Conservation (phyloP, 2,113 vertebrate species). For the Saiga tatarica region DNA sequence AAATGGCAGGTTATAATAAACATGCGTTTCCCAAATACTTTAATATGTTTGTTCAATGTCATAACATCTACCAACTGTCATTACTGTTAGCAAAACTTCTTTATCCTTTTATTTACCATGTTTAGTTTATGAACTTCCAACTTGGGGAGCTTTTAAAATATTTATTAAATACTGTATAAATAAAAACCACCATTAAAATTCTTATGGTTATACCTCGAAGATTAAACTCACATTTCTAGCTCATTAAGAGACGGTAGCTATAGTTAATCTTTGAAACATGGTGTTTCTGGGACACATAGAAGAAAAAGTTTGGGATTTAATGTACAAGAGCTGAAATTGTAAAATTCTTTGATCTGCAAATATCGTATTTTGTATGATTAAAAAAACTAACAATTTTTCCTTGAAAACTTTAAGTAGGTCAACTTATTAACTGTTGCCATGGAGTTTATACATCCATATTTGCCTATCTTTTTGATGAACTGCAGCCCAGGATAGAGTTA, state of each 20-base stretch:
- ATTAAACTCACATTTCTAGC: conserved; percentile 39
- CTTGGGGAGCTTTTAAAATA: background rate
- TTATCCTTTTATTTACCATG: conserved; percentile 13
- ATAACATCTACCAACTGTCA: background rate
- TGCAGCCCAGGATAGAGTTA: background rate
- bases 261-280: background rate
- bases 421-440: conserved; percentile 20
- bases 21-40: conserved; percentile 13
- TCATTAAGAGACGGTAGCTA: background rate
- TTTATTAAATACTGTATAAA: conserved; percentile 12
- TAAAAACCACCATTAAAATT: conserved; percentile 7
- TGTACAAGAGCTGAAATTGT: background rate
- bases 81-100: background rate
- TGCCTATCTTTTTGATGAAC: background rate
- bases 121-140: conserved; percentile 16
- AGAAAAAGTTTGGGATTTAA: conserved; percentile 53
- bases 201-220: background rate
- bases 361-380: background rate
- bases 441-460: background rate
- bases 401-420: conserved; percentile 51
- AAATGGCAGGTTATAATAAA: conserved; percentile 31
- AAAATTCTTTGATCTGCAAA: conserved; percentile 33
- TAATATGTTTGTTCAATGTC: conserved; percentile 12
- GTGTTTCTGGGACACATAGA: background rate
- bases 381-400: background rate